These are phyloP conservation scores for Halictus ligatus DNA, from an alignment of 2,888 invertebrate genomes.

Conservation along the genomic window DNA sequence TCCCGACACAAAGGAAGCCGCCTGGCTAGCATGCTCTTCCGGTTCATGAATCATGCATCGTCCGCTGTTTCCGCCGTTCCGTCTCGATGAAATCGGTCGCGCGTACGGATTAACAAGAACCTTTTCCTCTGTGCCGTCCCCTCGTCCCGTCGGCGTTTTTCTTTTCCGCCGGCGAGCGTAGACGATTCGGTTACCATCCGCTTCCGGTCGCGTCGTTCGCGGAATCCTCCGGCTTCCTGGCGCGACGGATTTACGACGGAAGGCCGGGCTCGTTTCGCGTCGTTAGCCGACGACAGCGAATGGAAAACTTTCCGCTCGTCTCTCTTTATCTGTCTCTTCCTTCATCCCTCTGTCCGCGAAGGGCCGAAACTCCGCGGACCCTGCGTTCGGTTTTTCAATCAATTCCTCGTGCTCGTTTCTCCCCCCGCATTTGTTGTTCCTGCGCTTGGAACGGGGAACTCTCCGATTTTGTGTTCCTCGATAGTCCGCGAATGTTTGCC, in stretches of 20 bases:
- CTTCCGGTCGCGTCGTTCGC: conserved; percentile 49
- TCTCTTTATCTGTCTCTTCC: not conserved
- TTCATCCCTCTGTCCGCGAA: not conserved
- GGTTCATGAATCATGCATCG: conserved; percentile 77
- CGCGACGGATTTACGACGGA: conserved; percentile 73
- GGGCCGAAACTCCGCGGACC: not conserved
- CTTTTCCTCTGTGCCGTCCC: conserved; percentile 3
- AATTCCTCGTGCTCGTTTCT: not conserved
- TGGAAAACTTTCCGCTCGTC: conserved; percentile 73
- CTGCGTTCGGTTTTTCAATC: not conserved
- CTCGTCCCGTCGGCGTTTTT: not conserved
- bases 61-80: conserved; percentile 67
- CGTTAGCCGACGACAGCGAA: conserved; percentile 70
- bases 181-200: conserved; percentile 47
- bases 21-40: conserved; percentile 67
- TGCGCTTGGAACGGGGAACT: not conserved
- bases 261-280: conserved; percentile 73
- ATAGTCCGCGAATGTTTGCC: not conserved
- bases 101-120: conserved; percentile 24
- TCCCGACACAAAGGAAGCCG: not conserved
- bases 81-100: conserved; percentile 22
- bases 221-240: conserved; percentile 52
- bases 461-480: not conserved
- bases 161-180: not conserved
- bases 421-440: not conserved